phyloP scores from a whole-genome alignment of 2,888 invertebrate genomes.

The Campopleginae sp. region DNA sequence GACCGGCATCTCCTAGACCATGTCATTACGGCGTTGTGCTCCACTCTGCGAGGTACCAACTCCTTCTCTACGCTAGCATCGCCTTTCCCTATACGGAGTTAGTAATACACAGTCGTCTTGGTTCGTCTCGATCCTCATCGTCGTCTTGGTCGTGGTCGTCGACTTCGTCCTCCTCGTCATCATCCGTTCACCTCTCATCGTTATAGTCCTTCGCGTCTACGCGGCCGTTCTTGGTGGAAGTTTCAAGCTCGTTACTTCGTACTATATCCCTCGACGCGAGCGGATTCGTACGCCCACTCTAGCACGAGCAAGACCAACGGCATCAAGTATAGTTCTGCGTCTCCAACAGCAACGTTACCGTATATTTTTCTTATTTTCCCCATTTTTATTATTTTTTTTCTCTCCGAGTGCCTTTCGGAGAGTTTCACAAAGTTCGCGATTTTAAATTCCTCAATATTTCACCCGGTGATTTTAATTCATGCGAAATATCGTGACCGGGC shows the following conservation, averaged over 20 bases:
- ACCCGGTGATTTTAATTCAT: not conserved
- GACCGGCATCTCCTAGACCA: slow-evolving; percentile 84
- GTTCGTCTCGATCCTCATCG: slow-evolving; percentile 52
- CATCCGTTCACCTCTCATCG: slow-evolving; percentile 40
- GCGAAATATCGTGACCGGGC: slow-evolving; percentile 35
- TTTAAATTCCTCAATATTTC: not conserved
- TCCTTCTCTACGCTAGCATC: slow-evolving; percentile 67
- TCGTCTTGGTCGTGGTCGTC: slow-evolving; percentile 54
- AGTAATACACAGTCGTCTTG: slow-evolving; percentile 49
- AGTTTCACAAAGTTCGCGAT: slow-evolving; percentile 33
- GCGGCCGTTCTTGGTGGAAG: slow-evolving; percentile 31
- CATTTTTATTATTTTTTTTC: slow-evolving; percentile 4
- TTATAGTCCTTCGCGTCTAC: slow-evolving; percentile 37
- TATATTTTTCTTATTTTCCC: slow-evolving; percentile 15
- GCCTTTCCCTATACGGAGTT: slow-evolving; percentile 61
- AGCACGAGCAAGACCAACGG: slow-evolving; percentile 59
- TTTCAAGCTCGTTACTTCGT: slow-evolving; percentile 30
- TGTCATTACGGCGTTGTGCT: slow-evolving; percentile 84
- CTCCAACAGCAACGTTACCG: not conserved
- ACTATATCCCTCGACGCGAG: slow-evolving; percentile 51
- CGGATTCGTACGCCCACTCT: slow-evolving; percentile 66
- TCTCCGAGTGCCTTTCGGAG: slow-evolving; percentile 28
- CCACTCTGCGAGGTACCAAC: slow-evolving; percentile 78
- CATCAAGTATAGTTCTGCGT: slow-evolving; percentile 43
- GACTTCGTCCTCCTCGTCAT: slow-evolving; percentile 53